These are phyloP conservation scores for Mesembrinibis cayennensis DNA, from an alignment of 2,113 vertebrate genomes.

Conservation along the genomic window DNA sequence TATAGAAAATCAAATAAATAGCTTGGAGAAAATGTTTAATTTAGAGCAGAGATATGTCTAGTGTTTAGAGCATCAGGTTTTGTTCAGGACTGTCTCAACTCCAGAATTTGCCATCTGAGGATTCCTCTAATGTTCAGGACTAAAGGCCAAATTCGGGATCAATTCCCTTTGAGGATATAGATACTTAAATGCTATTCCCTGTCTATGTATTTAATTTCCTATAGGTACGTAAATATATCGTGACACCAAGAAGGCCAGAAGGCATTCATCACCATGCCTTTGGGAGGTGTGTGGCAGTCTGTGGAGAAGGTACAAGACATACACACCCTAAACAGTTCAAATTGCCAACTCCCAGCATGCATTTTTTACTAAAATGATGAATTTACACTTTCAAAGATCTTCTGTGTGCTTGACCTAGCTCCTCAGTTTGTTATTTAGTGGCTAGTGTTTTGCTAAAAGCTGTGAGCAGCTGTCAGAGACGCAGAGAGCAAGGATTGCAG, in stretches of 20 bases:
- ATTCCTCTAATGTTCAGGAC: background rate
- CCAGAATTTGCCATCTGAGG: background rate
- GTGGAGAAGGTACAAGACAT: background rate
- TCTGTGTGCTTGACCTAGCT: background rate
- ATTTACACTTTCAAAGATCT: background rate
- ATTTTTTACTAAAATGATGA: background rate
- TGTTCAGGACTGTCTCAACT: fast-evolving
- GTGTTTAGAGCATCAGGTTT: background rate
- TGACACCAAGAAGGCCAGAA: background rate
- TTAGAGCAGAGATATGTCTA: background rate
- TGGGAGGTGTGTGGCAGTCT: background rate
- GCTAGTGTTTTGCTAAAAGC: background rate
- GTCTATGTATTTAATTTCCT: background rate
- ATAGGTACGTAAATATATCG: fast-evolving
- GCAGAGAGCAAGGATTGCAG: background rate
- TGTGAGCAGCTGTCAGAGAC: background rate
- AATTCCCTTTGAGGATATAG: background rate
- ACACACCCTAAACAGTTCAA: background rate
- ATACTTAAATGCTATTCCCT: background rate
- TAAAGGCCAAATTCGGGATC: background rate
- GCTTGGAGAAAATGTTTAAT: background rate
- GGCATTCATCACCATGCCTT: background rate
- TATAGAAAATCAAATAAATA: constrained; percentile 44
- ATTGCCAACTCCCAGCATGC: background rate
- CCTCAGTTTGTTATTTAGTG: background rate